Percentiles rank a stretch among this genome's conserved stretches.
Evolutionary conservation across 2,797 vertebrate genomes (phyloP).

Genomic region (Anguilla anguilla): DNA sequence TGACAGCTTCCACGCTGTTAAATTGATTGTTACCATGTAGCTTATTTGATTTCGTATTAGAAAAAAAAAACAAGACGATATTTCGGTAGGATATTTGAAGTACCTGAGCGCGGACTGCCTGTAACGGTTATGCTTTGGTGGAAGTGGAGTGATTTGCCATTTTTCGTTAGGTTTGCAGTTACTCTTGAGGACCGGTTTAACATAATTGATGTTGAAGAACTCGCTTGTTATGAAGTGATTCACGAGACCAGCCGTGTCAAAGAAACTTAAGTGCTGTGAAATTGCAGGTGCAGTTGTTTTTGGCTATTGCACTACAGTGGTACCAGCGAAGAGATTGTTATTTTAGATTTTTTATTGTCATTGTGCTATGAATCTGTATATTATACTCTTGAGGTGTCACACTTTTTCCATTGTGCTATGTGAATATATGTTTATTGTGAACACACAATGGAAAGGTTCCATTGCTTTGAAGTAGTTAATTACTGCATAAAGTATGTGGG

Average conservation of each 20-base stretch:
- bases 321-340: not conserved
- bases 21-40: constrained; percentile 43
- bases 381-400: not conserved
- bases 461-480: not conserved
- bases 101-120: not conserved
- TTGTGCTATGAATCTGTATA: not conserved
- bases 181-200: constrained; percentile 25
- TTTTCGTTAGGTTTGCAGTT: not conserved
- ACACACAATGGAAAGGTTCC: not conserved
- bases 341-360: not conserved
- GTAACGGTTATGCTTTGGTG: not conserved
- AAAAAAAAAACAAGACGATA: constrained; percentile 2
- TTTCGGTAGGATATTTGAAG: constrained; percentile 1
- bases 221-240: not conserved
- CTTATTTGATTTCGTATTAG: not conserved
- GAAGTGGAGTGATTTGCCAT: constrained; percentile 6
- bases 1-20: constrained; percentile 33
- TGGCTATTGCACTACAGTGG: not conserved
- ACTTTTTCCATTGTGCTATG: not conserved
- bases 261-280: not conserved
- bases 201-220: constrained; percentile 10
- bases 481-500: not conserved
- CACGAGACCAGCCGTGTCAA: not conserved
- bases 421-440: not conserved
- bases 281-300: not conserved